Evolutionary conservation across 2,888 invertebrate species (phyloP).

Genomic region (Epinotia nisella): DNA sequence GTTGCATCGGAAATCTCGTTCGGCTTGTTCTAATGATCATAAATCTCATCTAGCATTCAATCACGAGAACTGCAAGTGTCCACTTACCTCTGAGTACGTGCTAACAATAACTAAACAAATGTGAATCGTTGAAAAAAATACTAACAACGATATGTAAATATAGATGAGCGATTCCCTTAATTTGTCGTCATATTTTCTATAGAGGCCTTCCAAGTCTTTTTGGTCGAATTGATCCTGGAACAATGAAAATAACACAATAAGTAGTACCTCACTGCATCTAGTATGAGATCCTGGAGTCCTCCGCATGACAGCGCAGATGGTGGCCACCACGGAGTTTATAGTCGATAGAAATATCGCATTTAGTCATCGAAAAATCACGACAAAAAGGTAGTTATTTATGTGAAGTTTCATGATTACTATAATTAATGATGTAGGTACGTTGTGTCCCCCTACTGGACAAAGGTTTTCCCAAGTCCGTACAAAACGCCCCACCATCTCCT

Average conservation of each 20-base stretch:
- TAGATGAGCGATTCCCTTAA: slow-evolving; percentile 91
- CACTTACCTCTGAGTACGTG: slow-evolving; percentile 72
- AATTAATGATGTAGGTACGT: too few relatives aligned
- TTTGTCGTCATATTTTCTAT: slow-evolving; percentile 90
- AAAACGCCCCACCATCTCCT: too few relatives aligned
- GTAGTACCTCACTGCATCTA: too few relatives aligned
- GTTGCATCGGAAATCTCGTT: neutral
- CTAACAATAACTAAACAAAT: slow-evolving; percentile 82
- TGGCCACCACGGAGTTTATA: too few relatives aligned
- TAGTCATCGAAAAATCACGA: too few relatives aligned
- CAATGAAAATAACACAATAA: slow-evolving; percentile 41
- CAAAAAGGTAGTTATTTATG: too few relatives aligned
- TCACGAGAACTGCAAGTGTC: neutral
- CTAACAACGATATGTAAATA: slow-evolving; percentile 89
- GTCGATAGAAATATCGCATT: too few relatives aligned
- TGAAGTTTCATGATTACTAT: too few relatives aligned
- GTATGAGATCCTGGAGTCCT: too few relatives aligned
- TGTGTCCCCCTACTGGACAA: too few relatives aligned
- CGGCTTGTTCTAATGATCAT: neutral
- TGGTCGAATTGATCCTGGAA: slow-evolving; percentile 91
- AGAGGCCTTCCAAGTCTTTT: slow-evolving; percentile 89
- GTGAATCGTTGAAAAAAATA: slow-evolving; percentile 87
- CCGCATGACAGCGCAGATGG: too few relatives aligned
- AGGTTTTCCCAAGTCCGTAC: too few relatives aligned
- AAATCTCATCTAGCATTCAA: neutral